Percentiles rank a stretch among this genome's conserved stretches.
phyloP scores from a whole-genome alignment of 2,113 vertebrate genomes.

The Nothoprocta pentlandii region DNA sequence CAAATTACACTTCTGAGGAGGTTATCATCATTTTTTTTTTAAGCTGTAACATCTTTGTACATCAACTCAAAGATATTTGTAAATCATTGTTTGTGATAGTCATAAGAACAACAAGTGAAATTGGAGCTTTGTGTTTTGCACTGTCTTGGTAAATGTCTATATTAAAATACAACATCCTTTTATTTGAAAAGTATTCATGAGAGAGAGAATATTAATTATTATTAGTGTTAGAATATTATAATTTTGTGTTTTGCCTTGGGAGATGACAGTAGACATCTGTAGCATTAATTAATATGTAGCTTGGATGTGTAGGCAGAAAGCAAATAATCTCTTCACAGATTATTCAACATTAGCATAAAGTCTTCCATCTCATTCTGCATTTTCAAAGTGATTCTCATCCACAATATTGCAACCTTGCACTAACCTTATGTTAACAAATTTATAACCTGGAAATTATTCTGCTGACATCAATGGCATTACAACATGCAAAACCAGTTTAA shows the following conservation, averaged over 20 bases:
- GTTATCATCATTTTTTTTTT: slow-evolving; percentile 9
- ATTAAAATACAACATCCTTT: slow-evolving; percentile 47
- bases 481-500: slow-evolving; percentile 58
- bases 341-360: slow-evolving; percentile 16
- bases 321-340: slow-evolving; percentile 37
- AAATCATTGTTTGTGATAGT: neutral
- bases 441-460: slow-evolving; percentile 58
- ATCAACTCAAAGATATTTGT: slow-evolving; percentile 2
- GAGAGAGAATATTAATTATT: slow-evolving; percentile 50
- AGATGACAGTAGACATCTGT: slow-evolving; percentile 2
- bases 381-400: slow-evolving; percentile 50
- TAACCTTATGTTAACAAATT: slow-evolving; percentile 53
- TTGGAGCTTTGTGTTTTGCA: neutral
- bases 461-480: slow-evolving; percentile 43
- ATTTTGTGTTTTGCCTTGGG: slow-evolving; percentile 43
- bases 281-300: slow-evolving; percentile 47
- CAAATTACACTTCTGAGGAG: slow-evolving; percentile 11
- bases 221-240: slow-evolving; percentile 35
- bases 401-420: neutral
- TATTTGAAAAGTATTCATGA: slow-evolving; percentile 62
- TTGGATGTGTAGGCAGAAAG: slow-evolving; percentile 65
- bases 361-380: neutral
- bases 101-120: slow-evolving; percentile 18
- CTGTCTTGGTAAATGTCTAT: neutral
- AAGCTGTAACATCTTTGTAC: neutral